Conservation (phyloP, 35 echinoderm and acorn worm genomes). For the Stichopus chloronotus region DNA sequence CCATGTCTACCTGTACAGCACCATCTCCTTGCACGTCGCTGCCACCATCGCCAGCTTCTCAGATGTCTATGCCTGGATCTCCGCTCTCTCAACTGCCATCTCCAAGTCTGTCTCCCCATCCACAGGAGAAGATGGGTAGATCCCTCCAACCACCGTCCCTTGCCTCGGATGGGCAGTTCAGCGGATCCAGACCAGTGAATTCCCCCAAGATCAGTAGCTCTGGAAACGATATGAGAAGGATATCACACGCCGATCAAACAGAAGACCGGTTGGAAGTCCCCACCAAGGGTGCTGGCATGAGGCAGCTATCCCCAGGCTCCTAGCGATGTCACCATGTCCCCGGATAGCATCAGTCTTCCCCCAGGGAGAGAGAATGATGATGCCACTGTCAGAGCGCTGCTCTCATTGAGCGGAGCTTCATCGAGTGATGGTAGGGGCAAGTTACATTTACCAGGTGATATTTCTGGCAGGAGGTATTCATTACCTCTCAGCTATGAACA, state of each 20-base stretch:
- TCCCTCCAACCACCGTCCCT: slow-evolving; percentile 55
- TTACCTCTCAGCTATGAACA: slow-evolving; percentile 26
- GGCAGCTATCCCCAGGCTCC: slow-evolving; percentile 35
- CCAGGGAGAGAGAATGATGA: slow-evolving; percentile 88
- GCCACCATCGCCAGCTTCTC: slow-evolving; percentile 42
- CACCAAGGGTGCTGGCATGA: slow-evolving; percentile 2
- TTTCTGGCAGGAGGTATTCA: slow-evolving; percentile 45
- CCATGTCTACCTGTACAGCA: slow-evolving; percentile 48
- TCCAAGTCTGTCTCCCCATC: slow-evolving; percentile 44
- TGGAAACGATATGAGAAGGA: not conserved
- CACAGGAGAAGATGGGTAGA: slow-evolving; percentile 9
- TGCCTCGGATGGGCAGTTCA: slow-evolving; percentile 16
- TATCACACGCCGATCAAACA: slow-evolving; percentile 48
- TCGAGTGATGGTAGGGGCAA: slow-evolving; percentile 36
- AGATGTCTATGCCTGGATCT: slow-evolving; percentile 63
- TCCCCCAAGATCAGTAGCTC: slow-evolving; percentile 59
- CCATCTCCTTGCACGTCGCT: slow-evolving; percentile 52
- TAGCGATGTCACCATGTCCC: slow-evolving; percentile 64
- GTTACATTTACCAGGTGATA: slow-evolving; percentile 43
- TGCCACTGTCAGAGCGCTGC: slow-evolving; percentile 76
- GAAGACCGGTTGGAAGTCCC: slow-evolving; percentile 4
- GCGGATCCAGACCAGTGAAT: slow-evolving; percentile 40
- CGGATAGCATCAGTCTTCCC: slow-evolving; percentile 77
- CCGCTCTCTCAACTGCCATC: slow-evolving; percentile 53
- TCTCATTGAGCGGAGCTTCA: slow-evolving; percentile 65